Base-by-base conservation (phyloP, 2,888 invertebrate species). In the Drosophila ochracea region DNA sequence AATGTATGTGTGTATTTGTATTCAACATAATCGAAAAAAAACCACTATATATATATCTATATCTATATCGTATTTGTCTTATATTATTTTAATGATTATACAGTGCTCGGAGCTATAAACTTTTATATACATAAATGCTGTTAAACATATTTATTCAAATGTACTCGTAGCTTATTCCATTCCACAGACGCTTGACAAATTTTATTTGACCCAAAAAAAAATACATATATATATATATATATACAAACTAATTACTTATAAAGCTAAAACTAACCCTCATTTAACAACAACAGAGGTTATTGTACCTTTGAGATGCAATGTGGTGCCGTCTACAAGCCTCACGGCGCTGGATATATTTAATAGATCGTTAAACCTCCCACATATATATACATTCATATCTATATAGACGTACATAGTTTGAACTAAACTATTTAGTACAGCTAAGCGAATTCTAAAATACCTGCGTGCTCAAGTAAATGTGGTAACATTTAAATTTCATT, bases 391-490 rank as follows among this genome's bases (percentile, higher is more conserved):
- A 64, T 65, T 68, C 49, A 58, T 54, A 68, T 69, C 43, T 47
- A 28, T 30, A 63, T 52, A 43, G 21, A 33, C 50, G 35, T 43
- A 21, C 21, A 21, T 21, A 21, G 58, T 21, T 43, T 43, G 28
- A 50, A 54, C 35, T 58, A 33, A 71, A 66, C 28, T 61, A 47
- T 62, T 61, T 55, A 61, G 41, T 64, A 16, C 33, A 57, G 60
- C 43, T 58, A 72, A 60, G 60, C 61, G 21, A 52, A 39, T 35
- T 47, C 16, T 4, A 47, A 54, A 59, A 58, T 31, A 75, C 73
- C 76, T 80, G 76, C n/a, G 89, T 84, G 84, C 84, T 84, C 84
- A 84, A 88, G 73, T 81, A 71, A 69, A 68, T 57, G 21, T 43
- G 16, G 6, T 31, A 43, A 41, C 13, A 58, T 59, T 31, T 52